Evolutionary conservation across 2,113 vertebrate species (phyloP).

Genomic region (Caloenas nicobarica): DNA sequence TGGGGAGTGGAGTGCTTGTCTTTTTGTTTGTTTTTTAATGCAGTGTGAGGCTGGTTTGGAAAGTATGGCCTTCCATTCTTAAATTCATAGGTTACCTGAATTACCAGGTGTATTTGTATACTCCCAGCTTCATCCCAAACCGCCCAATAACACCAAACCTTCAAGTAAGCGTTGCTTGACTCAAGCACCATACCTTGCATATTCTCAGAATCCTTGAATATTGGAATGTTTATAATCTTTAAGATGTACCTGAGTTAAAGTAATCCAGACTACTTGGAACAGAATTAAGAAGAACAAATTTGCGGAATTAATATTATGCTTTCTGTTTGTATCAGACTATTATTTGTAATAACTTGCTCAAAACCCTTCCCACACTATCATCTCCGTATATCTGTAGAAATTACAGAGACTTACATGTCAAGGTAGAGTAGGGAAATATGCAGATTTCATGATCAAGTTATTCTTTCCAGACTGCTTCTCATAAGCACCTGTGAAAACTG

Average conservation of each 20-base stretch:
- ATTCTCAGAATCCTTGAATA: background rate
- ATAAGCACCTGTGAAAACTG: background rate
- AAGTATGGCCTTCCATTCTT: background rate
- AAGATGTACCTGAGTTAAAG: background rate
- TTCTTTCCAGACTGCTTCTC: background rate
- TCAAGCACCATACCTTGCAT: background rate
- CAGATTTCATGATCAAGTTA: background rate
- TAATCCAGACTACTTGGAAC: background rate
- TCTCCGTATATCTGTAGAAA: background rate
- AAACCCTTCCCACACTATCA: background rate
- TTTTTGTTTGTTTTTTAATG: background rate
- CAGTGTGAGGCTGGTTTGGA: background rate
- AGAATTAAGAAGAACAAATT: background rate
- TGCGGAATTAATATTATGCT: background rate
- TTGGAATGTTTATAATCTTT: background rate
- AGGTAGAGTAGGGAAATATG: background rate
- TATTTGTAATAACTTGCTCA: background rate
- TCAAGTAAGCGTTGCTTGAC: background rate
- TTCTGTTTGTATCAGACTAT: background rate
- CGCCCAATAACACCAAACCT: background rate
- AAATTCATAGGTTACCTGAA: background rate
- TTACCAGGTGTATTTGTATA: background rate
- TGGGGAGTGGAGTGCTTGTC: background rate
- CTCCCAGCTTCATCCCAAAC: background rate
- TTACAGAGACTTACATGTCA: background rate